Evolutionary conservation across 2,113 vertebrate genomes (phyloP).

Genomic region (Macrotus californicus): DNA sequence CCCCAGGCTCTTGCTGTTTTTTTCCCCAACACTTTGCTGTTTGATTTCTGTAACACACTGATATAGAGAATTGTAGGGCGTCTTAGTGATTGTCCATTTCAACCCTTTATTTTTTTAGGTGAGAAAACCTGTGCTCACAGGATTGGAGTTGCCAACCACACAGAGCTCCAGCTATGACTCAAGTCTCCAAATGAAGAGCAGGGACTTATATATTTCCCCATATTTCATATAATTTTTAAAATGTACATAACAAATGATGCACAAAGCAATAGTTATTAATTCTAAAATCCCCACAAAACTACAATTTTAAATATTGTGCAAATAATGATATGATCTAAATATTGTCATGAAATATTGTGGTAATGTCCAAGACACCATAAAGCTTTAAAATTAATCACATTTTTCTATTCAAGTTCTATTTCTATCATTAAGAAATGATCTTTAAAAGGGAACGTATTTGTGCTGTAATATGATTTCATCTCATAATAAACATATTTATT

Average conservation of each 20-base stretch:
- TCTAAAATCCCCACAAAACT: not conserved
- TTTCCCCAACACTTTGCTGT: not conserved
- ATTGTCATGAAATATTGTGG: not conserved
- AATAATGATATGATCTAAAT: not conserved
- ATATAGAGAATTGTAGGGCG: not conserved
- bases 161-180: not conserved
- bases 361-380: not conserved
- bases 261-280: not conserved
- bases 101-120: not conserved
- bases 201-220: not conserved
- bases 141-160: not conserved
- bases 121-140: not conserved
- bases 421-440: not conserved
- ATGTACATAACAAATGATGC: not conserved
- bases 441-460: not conserved
- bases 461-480: not conserved
- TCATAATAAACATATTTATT: not conserved
- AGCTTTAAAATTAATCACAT: not conserved
- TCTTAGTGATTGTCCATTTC: not conserved
- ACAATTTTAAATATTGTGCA: not conserved
- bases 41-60: not conserved
- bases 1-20: fast-evolving
- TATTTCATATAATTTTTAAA: not conserved
- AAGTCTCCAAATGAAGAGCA: not conserved
- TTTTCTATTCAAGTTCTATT: not conserved